Percentiles rank a stretch among this genome's conserved stretches.
Evolutionary conservation across 1,140 invertebrate genomes (phyloP).

Genomic region (Lucilia sericata): DNA sequence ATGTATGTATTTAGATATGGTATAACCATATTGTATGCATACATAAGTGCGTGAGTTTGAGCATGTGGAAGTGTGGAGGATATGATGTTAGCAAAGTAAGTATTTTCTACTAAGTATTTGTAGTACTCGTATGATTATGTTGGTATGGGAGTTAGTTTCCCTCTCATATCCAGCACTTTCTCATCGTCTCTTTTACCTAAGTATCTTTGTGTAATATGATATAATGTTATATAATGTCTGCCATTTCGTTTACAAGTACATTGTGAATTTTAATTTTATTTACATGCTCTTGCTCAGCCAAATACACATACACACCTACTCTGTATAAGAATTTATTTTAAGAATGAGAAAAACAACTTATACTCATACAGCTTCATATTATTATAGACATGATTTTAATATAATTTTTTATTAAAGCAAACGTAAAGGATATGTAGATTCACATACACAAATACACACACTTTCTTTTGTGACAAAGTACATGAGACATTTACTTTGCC

Average conservation of each 20-base stretch:
- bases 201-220: constrained; percentile 18
- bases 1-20: not conserved
- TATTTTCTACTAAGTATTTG: not conserved
- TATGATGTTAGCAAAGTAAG: not conserved
- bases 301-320: not conserved
- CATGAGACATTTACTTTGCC: not conserved
- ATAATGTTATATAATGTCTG: constrained; percentile 15
- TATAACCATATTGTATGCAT: constrained; percentile 15
- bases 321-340: not conserved
- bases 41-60: not conserved
- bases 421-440: not conserved
- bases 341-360: not conserved
- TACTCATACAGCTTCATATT: constrained; percentile 12
- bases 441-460: not conserved
- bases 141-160: not conserved
- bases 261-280: constrained; percentile 30
- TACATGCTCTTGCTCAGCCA: not conserved
- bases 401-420: constrained; percentile 5
- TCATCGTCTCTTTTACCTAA: not conserved
- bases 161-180: not conserved
- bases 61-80: not conserved
- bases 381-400: constrained; percentile 27
- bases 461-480: not conserved
- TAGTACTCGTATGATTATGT: not conserved
- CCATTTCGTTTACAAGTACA: constrained; percentile 12